A percentile compares a stretch with the other conserved stretches of the same genome.
Conservation (phyloP, 2,797 vertebrate genomes). For the Myiothlypis coronata region DNA sequence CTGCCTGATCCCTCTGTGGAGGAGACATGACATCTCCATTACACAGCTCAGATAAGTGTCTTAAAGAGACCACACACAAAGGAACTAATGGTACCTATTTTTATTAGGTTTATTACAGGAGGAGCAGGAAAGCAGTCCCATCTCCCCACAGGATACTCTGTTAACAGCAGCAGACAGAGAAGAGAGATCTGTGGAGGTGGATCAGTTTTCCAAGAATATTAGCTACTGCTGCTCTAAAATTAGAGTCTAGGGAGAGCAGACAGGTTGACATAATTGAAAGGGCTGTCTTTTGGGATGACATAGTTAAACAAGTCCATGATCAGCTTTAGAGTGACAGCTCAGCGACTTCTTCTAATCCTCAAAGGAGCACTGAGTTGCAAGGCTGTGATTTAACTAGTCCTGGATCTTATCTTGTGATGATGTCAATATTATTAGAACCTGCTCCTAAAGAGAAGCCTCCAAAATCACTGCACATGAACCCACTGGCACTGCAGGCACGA, state of each 20-base stretch:
- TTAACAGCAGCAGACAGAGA: conserved; percentile 58
- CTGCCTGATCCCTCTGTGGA: conserved; percentile 22
- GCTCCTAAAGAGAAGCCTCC: conserved; percentile 36
- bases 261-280: conserved; percentile 72
- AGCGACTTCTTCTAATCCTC: conserved; percentile 57
- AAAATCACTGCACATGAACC: not conserved
- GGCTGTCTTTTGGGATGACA: conserved; percentile 68
- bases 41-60: conserved; percentile 53
- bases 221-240: conserved; percentile 70
- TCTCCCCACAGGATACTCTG: conserved; percentile 63
- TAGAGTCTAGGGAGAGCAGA: conserved; percentile 69
- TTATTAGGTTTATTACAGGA: conserved; percentile 69
- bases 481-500: not conserved
- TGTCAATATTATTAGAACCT: conserved; percentile 53
- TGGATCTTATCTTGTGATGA: conserved; percentile 58
- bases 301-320: conserved; percentile 66
- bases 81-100: conserved; percentile 63
- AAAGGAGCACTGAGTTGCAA: conserved; percentile 11
- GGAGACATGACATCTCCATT: conserved; percentile 64
- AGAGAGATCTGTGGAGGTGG: conserved; percentile 53
- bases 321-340: conserved; percentile 66
- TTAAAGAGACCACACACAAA: conserved; percentile 65
- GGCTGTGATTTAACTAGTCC: conserved; percentile 57
- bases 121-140: conserved; percentile 37
- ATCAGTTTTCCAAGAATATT: conserved; percentile 70